These are phyloP conservation scores for silkworm (Bombyx mori) DNA, from an alignment of 1,140 invertebrate genomes.

Conservation along the genomic window ASM3026992v2 NC_085111.1:14349501-14350000, in stretches of 20 bases:
- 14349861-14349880: conserved; percentile 20
- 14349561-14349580: conserved; percentile 20
- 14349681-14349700: too few species aligned
- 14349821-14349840: conserved; percentile 20
- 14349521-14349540: conserved; percentile 25
- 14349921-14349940: conserved; percentile 71
- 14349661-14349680: conserved; percentile 16
- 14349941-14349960: conserved; percentile 72
- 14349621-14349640: conserved; percentile 24
- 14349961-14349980: conserved; percentile 39
- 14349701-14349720: too few species aligned
- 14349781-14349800: too few species aligned
- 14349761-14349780: not conserved
- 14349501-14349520: conserved; percentile 21
- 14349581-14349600: conserved; percentile 9
- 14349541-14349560: conserved; percentile 26
- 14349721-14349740: too few species aligned
- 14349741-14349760: not conserved
- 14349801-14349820: not conserved
- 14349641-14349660: conserved; percentile 30
- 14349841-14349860: conserved; percentile 21
- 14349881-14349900: conserved; percentile 17
- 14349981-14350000: conserved; percentile 37
- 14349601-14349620: conserved; percentile 24
- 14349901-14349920: conserved; percentile 20